Evolutionary conservation across 2,113 vertebrate genomes (phyloP), one percentile per base, ranked within the genome.

Genomic region (Oenanthe melanoleuca): DNA sequence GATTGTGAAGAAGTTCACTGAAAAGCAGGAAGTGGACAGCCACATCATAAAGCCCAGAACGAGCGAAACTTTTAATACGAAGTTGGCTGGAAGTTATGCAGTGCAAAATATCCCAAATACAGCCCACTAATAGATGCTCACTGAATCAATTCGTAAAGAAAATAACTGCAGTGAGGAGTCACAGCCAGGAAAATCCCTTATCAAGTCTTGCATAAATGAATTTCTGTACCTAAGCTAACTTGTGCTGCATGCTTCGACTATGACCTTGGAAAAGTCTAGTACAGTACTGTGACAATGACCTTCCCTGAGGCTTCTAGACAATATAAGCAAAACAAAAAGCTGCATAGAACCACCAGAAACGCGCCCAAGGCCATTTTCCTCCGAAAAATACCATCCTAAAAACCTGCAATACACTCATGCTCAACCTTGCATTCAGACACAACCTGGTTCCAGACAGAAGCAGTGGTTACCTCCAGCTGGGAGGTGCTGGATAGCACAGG

Each of bases 281-380:
- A 64, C 2, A 38, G 1, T 11, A 33, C 63, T 28, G 33, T 4
- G 8, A 77, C 61, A 81, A 56, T 0, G 1, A 90, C 55, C 53
- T 26, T 80, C 69, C 86, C 71, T 14, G 83, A 52, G 26, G 86
- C 55, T 65, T 77, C 55, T 2, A 63, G 17, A 56, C 25, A 71
- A 81, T 2, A 29, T 4, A 16, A 33, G 9, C 19, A 8, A 23
- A 92, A 63, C 15, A 81, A 83, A 86, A 74, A 25, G 14, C 40
- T 3, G 1, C 21, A 37, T 9, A 40, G 16, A 60, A 74, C 13
- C 28, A 86, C 1, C 60, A 59, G n/a, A 57, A 57, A 60, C 2
- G 6, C 0, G 16, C 29, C 20, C 18, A 37, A 40, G 60, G 45
- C 18, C 12, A 5, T 9, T 45, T 47, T 0, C 6, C 0, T 6